Evolutionary conservation across 2,797 vertebrate genomes (phyloP).

Genomic region (Tapirus indicus): DNA sequence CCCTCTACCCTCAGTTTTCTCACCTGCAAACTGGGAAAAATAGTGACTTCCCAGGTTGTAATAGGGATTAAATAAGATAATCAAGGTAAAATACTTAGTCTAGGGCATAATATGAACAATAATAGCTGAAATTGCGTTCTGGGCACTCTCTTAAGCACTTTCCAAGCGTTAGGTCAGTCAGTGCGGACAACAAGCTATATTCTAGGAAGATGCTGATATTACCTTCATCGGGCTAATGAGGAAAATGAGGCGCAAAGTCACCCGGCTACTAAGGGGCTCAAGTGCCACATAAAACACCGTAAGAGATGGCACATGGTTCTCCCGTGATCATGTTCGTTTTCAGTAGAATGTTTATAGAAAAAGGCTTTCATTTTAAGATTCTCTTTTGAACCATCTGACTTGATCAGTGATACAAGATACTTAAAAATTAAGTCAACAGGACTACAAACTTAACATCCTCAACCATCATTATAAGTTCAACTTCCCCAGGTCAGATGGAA

Average conservation of each 20-base stretch:
- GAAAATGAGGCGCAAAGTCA: background rate
- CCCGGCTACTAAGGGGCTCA: background rate
- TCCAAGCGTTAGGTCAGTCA: background rate
- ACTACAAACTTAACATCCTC: background rate
- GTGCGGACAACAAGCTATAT: background rate
- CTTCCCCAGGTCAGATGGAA: background rate
- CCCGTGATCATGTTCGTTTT: background rate
- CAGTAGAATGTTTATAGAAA: background rate
- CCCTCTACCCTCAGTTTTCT: background rate
- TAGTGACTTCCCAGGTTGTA: background rate
- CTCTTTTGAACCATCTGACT: background rate
- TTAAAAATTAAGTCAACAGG: background rate
- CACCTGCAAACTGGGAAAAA: background rate
- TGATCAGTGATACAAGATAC: background rate
- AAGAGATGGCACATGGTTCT: background rate
- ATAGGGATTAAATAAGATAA: constrained; percentile 12
- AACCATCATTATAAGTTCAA: background rate
- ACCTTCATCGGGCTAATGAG: background rate
- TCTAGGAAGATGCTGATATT: background rate
- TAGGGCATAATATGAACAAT: background rate
- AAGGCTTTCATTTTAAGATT: background rate
- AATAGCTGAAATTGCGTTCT: background rate
- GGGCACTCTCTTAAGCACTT: background rate
- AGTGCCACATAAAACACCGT: accelerated
- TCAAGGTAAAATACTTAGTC: background rate